Percentiles rank a stretch among this genome's conserved stretches.
These are phyloP conservation scores for Phoenicopterus ruber DNA, from an alignment of 2,113 vertebrate genomes.

Conservation along the genomic window DNA sequence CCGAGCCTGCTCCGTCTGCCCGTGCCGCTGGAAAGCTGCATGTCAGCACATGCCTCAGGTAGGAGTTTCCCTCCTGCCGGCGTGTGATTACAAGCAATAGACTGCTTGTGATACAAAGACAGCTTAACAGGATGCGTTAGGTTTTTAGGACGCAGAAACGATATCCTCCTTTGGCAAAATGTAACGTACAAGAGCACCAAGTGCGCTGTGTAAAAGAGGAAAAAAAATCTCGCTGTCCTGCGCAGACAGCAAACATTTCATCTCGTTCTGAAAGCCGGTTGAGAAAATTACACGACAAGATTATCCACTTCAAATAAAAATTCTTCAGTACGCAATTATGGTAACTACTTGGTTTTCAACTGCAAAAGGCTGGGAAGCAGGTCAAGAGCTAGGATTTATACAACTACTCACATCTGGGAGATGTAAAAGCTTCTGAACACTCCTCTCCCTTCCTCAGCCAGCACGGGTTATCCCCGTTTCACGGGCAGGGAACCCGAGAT, in stretches of 20 bases:
- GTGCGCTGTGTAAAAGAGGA: not conserved
- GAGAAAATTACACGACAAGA: not conserved
- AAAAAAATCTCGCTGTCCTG: rapidly evolving
- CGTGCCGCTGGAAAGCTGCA: not conserved
- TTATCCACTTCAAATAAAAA: not conserved
- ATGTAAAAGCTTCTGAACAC: not conserved
- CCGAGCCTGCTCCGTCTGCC: not conserved
- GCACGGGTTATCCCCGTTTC: rapidly evolving
- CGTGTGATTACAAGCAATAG: not conserved
- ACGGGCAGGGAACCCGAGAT: not conserved
- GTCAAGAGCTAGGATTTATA: not conserved
- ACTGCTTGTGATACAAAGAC: not conserved
- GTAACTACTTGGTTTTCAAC: not conserved
- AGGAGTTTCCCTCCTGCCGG: constrained; percentile 36
- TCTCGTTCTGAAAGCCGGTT: not conserved
- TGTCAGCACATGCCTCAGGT: constrained; percentile 38
- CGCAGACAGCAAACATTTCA: not conserved
- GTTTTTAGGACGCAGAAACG: not conserved
- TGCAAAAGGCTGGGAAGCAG: not conserved
- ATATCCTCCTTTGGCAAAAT: not conserved
- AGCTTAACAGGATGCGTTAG: not conserved
- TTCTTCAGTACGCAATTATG: not conserved
- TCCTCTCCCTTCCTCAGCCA: not conserved
- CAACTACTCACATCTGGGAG: not conserved
- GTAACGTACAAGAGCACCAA: not conserved